Evolutionary conservation across 2,888 invertebrate species (phyloP).

Genomic region (Actias luna): DNA sequence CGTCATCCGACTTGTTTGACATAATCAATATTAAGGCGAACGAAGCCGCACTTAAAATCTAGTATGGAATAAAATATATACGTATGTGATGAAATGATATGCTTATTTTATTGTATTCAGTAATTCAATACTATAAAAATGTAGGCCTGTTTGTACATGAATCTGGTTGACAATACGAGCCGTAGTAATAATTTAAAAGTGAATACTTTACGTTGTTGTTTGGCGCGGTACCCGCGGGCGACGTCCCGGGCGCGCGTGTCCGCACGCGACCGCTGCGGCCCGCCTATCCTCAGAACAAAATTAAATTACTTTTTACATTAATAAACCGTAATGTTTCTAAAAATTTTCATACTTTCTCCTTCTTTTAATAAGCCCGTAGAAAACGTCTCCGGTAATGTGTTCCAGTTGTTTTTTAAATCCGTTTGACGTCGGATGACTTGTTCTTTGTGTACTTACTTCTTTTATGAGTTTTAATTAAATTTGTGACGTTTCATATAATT

Average conservation of each 20-base stretch:
- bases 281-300: slow-evolving; percentile 47
- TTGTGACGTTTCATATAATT: slow-evolving; percentile 35
- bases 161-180: not conserved
- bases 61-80: too few relatives aligned
- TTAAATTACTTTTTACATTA: slow-evolving; percentile 78
- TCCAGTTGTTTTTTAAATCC: slow-evolving; percentile 78
- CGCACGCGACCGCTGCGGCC: slow-evolving; percentile 55
- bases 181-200: not conserved
- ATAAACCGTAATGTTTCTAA: slow-evolving; percentile 78
- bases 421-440: slow-evolving; percentile 68
- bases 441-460: slow-evolving; percentile 37
- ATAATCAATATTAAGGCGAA: too few relatives aligned
- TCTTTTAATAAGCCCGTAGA: slow-evolving; percentile 77
- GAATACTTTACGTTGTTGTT: not conserved
- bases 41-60: too few relatives aligned
- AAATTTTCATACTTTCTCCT: slow-evolving; percentile 77
- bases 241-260: slow-evolving; percentile 53
- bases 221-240: slow-evolving; percentile 44
- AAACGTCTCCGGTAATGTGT: slow-evolving; percentile 65
- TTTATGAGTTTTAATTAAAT: slow-evolving; percentile 37
- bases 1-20: too few relatives aligned
- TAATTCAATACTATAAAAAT: too few relatives aligned
- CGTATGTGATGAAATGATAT: too few relatives aligned
- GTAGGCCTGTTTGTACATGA: too few relatives aligned
- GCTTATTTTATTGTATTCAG: too few relatives aligned